Percentiles rank a stretch among this genome's conserved stretches.
Evolutionary conservation across 2,113 vertebrate genomes (phyloP).

Genomic region (Dipodomys ordii): DNA sequence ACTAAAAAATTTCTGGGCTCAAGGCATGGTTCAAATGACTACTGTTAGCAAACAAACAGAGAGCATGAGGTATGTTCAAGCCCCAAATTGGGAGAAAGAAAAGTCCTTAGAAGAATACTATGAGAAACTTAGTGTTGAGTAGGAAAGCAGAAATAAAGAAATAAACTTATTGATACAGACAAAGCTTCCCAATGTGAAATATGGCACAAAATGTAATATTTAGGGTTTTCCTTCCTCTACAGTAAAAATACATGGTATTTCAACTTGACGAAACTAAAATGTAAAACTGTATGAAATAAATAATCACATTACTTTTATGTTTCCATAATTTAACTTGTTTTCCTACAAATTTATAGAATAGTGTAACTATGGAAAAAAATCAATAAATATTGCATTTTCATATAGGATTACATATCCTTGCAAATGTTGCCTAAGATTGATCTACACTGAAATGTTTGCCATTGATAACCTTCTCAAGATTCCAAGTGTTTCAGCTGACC

Average conservation of each 20-base stretch:
- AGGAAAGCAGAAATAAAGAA: not conserved
- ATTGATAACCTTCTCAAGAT: not conserved
- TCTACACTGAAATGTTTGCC: not conserved
- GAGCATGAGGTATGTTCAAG: too few species aligned
- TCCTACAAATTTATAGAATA: not conserved
- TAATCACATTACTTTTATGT: not conserved
- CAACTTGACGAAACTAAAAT: too few species aligned
- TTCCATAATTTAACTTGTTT: not conserved
- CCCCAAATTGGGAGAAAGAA: too few species aligned
- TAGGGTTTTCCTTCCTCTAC: too few species aligned
- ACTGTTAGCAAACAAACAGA: too few species aligned
- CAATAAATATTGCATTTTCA: not conserved
- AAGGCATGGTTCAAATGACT: too few species aligned
- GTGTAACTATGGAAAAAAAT: not conserved
- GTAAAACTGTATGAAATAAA: too few species aligned
- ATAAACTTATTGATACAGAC: not conserved
- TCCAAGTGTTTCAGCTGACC: not conserved
- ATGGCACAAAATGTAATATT: too few species aligned
- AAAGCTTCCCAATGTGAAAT: not conserved
- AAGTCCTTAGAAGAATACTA: too few species aligned
- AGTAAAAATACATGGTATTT: too few species aligned
- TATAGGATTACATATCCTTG: not conserved
- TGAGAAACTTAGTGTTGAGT: not conserved
- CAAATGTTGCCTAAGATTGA: not conserved
- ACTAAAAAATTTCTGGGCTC: too few species aligned